Evolutionary conservation across 1,140 invertebrate genomes (phyloP).

Genomic region (Drosophila sproati): DNA sequence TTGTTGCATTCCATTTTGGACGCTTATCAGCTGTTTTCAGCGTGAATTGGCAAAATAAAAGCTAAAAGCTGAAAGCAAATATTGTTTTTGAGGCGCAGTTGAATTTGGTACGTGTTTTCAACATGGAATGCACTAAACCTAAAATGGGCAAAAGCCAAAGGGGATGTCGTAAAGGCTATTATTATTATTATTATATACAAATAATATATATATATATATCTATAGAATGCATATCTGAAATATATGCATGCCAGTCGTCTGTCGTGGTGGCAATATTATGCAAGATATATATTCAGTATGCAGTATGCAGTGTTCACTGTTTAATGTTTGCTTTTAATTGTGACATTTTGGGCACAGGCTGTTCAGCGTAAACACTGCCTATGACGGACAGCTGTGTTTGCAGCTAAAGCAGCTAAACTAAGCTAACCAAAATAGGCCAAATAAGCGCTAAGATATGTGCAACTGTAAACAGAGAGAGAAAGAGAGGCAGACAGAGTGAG

Average conservation of each 20-base stretch:
- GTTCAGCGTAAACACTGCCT: too few species aligned
- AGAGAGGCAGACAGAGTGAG: too few species aligned
- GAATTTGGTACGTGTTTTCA: conserved; percentile 52
- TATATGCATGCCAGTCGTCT: conserved; percentile 35
- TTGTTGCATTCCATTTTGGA: not conserved
- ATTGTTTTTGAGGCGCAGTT: conserved; percentile 20
- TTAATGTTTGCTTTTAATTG: too few species aligned
- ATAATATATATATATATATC: conserved; percentile 2
- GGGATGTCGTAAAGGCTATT: conserved; percentile 25
- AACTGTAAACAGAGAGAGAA: too few species aligned
- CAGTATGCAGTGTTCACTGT: not conserved
- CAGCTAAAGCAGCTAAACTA: too few species aligned
- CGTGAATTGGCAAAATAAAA: conserved; percentile 47
- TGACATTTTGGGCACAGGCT: conserved; percentile 4
- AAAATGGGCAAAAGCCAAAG: conserved; percentile 13
- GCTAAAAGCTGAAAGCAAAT: conserved; percentile 38
- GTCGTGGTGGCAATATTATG: not conserved
- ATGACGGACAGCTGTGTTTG: too few species aligned
- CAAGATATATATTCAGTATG: not conserved
- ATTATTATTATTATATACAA: not conserved
- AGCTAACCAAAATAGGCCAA: too few species aligned
- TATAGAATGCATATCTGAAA: conserved; percentile 27
- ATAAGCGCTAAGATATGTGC: too few species aligned
- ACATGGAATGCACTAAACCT: conserved; percentile 41
- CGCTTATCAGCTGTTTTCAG: conserved; percentile 56